Percentiles rank a stretch among this genome's conserved stretches.
Conservation (phyloP, 2,888 invertebrate genomes). For the Camptogramma bilineatum region DNA sequence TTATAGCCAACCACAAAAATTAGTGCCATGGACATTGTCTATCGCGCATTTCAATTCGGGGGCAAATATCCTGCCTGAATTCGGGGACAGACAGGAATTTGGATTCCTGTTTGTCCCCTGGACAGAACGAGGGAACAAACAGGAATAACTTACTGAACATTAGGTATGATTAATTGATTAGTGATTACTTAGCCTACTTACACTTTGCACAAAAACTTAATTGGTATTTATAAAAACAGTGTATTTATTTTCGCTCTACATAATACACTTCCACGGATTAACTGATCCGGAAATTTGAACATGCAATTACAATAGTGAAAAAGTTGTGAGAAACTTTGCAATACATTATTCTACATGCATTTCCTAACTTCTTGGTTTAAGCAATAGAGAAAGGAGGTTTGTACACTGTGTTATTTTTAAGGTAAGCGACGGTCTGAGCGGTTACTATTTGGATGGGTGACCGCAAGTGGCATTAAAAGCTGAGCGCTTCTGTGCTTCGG, state of each 20-base stretch:
- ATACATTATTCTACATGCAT: constrained; percentile 32
- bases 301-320: constrained; percentile 32
- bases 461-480: too few species aligned
- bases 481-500: too few species aligned
- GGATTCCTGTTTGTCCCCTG: neutral
- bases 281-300: constrained; percentile 28
- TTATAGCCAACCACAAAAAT: too few species aligned
- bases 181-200: neutral
- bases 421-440: too few species aligned
- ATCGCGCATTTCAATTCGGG: too few species aligned
- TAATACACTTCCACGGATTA: constrained; percentile 20
- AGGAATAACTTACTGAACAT: neutral
- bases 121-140: too few species aligned
- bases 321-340: constrained; percentile 40
- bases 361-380: constrained; percentile 37
- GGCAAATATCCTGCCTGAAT: too few species aligned
- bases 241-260: constrained; percentile 7
- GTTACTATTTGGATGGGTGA: too few species aligned
- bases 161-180: too few species aligned
- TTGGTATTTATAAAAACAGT: constrained; percentile 6
- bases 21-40: too few species aligned
- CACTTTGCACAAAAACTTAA: neutral
- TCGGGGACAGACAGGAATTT: too few species aligned
- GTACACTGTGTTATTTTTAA: neutral
- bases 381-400: constrained; percentile 34